Percentiles rank a stretch among this genome's conserved stretches.
Evolutionary conservation across 2,888 invertebrate species (phyloP).

Genomic region (Hymenopus coronatus): DNA sequence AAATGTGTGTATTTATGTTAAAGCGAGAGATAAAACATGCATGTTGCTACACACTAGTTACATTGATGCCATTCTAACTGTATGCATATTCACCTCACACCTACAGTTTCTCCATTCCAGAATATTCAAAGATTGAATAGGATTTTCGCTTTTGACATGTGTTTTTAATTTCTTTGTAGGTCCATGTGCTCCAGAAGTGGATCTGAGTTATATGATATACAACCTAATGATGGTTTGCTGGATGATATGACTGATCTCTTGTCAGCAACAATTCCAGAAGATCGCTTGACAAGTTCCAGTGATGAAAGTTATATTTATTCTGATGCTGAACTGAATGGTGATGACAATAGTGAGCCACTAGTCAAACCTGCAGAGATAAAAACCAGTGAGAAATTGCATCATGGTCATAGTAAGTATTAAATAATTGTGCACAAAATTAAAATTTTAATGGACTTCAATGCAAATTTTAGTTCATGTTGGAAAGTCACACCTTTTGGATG

Average conservation of each 20-base stretch:
- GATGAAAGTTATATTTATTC: constrained; percentile 67
- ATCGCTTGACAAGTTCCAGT: constrained; percentile 56
- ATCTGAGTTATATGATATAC: constrained; percentile 65
- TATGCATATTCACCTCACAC: too few relatives aligned
- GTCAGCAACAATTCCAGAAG: constrained; percentile 52
- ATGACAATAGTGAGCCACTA: constrained; percentile 53
- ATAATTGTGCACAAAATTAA: background rate
- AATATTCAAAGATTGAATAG: background rate
- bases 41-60: too few relatives aligned
- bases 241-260: constrained; percentile 44
- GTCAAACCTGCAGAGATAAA: constrained; percentile 50
- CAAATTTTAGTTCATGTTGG: too few relatives aligned
- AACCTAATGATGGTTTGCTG: constrained; percentile 52
- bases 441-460: background rate
- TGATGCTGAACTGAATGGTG: constrained; percentile 62
- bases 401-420: constrained; percentile 47
- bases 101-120: too few relatives aligned
- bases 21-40: too few relatives aligned
- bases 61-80: too few relatives aligned
- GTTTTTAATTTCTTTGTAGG: background rate
- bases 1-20: too few relatives aligned
- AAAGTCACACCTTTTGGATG: too few relatives aligned
- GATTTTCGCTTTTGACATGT: background rate
- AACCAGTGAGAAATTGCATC: constrained; percentile 49
- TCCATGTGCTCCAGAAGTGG: constrained; percentile 52